Base-by-base conservation (phyloP, 1,140 invertebrate species). In the Onthophagus taurus region DNA sequence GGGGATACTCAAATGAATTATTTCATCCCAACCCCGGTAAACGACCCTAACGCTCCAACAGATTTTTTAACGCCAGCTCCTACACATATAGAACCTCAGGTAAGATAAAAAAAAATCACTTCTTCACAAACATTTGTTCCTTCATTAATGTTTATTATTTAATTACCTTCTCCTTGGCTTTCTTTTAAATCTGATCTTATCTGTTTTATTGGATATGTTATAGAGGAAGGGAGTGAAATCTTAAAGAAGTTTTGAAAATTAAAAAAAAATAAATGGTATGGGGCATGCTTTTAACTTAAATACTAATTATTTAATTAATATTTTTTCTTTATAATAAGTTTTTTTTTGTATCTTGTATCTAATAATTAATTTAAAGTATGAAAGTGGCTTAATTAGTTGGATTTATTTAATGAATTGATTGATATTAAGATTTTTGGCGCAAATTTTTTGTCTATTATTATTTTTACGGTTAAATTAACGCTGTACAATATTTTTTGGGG, bases 1-100 rank as follows among this genome's bases (percentile, higher is more conserved):
- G 45, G 60, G 65, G 61, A 71, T 72, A 21, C 2, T 18, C 67
- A 74, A 51, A 54, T 61, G 56, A 65, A 64, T 45, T 59, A 72
- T 38, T 75, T 75, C 53, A 61, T 72, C 30, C 76, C 76, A 37
- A 60, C 71, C 43, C 68, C 72, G 48, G 67, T 76, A 37, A 67
- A 67, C 18, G 71, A 75, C 63, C 67, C 71, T 3, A 72, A 67
- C 50, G 72, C 72, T 11, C 72, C 73, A 2, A 60, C 69, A 4
- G 71, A 76, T 52, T 76, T 75, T 53, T 59, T 76, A 52, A 74
- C 71, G 21, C 65, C 72, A 37, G 51, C 65, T 26, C 23, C 12
- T 29, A 20, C 44, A 61, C 36, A 34, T 42, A 14, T 50, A 14
- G 45, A 52, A n/a, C n/a, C n/a, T n/a, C 19, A 14, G 34, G 41